phyloP scores from a whole-genome alignment of 2,113 vertebrate species.

The Hymenochirus boettgeri region DNA sequence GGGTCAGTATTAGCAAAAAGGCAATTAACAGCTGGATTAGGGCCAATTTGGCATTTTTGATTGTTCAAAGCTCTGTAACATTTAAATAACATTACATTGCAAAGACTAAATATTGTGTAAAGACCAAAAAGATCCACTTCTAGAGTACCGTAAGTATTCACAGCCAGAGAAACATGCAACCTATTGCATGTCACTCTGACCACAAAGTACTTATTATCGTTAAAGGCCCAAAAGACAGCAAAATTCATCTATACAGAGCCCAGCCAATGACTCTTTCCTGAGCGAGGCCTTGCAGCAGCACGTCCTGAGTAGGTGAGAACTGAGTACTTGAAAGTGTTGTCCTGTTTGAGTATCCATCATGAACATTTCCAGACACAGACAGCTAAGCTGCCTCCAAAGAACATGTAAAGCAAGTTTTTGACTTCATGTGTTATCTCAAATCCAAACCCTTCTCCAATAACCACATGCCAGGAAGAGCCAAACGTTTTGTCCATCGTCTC shows the following conservation, averaged over 20 bases:
- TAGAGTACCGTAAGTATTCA: conserved; percentile 8
- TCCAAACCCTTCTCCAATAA: conserved; percentile 92
- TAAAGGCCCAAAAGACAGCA: conserved; percentile 23
- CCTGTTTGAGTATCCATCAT: conserved; percentile 57
- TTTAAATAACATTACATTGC: conserved; percentile 26
- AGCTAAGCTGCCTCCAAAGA: conserved; percentile 89
- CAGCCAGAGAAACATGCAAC: conserved; percentile 19
- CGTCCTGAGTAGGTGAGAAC: conserved; percentile 36
- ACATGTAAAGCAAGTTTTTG: conserved; percentile 97
- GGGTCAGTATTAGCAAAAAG: conserved; percentile 9
- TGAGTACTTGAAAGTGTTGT: neutral
- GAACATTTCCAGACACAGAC: conserved; percentile 98
- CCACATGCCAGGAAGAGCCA: conserved; percentile 96
- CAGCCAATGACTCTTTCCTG: conserved; percentile 37
- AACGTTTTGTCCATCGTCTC: conserved; percentile 98
- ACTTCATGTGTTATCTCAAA: conserved; percentile 94
- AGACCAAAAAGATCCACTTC: conserved; percentile 1
- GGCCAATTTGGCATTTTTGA: conserved; percentile 22
- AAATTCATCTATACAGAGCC: conserved; percentile 17
- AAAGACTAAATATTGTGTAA: conserved; percentile 1
- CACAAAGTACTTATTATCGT: conserved; percentile 11
- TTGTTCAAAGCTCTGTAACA: conserved; percentile 13
- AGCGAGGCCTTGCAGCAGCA: conserved; percentile 36
- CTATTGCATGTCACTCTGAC: conserved; percentile 23
- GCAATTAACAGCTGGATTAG: conserved; percentile 13